Evolutionary conservation across 2,797 vertebrate genomes (phyloP), one percentile per base, ranked within the genome.

Genomic region (Carcharodon carcharias): DNA sequence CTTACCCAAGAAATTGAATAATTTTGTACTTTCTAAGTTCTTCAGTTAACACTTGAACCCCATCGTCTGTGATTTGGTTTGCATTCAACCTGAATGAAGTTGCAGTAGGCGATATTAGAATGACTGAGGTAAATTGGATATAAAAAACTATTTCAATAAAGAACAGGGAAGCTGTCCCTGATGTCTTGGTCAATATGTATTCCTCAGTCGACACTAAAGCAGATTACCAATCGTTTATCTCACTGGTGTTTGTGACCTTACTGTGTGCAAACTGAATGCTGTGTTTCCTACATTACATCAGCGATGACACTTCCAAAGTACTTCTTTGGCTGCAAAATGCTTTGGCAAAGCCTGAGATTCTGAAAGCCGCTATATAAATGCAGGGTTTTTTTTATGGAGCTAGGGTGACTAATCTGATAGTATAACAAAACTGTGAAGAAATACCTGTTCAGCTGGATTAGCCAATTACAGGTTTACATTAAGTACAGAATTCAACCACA

Each of bases 1-100:
- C 69, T 95, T 95, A 95, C 94, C 94, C 94, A 31, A 95, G 94
- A 95, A 54, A 95, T 95, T 77, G 23, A 35, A 95, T 6, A 73
- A 95, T 77, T 56, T 95, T 95, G 35, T 95, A 77, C 31, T 95
- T 95, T 95, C 1, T 58, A 35, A 95, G 69, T 54, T 95, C 94
- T 71, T 95, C 94, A 58, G 94, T 26, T 67, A 95, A 50, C 45
- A 95, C 94, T 77, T 95, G 69, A 73, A 56, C 94, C 58, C 94
- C 94, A 56, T 95, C 94, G 35, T 95, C 69, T 56, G 94, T 95
- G 94, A 95, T 45, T 28, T 77, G 69, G 69, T 95, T 95, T 95
- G 50, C 94, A 23, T 67, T 95, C 67, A 95, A n/a, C 69, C 94
- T 95, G 94, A 16, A 63, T 77, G 28, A 54, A 77, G 45, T 35